Evolutionary conservation across 2,888 invertebrate species (phyloP).

Genomic region (Chalcosyrphus nemorum): DNA sequence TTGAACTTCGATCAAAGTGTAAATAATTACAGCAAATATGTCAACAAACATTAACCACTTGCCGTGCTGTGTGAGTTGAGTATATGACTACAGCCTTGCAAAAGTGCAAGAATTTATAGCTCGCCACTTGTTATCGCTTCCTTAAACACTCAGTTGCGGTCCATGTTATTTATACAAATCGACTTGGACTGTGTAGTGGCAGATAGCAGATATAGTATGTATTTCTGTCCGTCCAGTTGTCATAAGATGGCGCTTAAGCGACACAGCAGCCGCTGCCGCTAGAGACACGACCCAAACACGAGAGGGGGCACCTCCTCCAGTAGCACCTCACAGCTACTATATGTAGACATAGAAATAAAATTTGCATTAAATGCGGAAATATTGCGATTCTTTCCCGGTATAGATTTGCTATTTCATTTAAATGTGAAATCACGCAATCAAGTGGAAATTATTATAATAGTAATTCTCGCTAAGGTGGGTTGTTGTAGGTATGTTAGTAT

Average conservation of each 20-base stretch:
- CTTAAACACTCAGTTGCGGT: constrained; percentile 64
- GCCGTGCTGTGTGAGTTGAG: background rate
- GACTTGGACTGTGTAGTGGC: constrained; percentile 29
- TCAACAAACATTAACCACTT: constrained; percentile 60
- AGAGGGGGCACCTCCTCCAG: constrained; percentile 43
- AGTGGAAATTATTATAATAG: constrained; percentile 71
- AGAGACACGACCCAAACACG: constrained; percentile 48
- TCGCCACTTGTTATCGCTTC: constrained; percentile 69
- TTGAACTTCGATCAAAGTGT: constrained; percentile 70
- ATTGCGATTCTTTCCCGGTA: constrained; percentile 68
- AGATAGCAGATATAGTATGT: constrained; percentile 61
- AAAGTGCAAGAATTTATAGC: constrained; percentile 69
- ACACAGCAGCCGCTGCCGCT: background rate
- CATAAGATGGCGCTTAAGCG: constrained; percentile 68
- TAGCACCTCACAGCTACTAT: constrained; percentile 26
- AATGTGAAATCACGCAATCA: constrained; percentile 72
- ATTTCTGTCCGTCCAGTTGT: constrained; percentile 46
- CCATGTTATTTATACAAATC: constrained; percentile 59
- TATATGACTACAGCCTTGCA: constrained; percentile 45
- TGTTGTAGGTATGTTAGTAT: constrained; percentile 3
- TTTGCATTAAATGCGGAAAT: constrained; percentile 70
- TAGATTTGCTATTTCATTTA: constrained; percentile 61
- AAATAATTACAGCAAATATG: constrained; percentile 69
- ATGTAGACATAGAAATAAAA: constrained; percentile 58
- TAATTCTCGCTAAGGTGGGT: constrained; percentile 51